Evolutionary conservation across 2,888 invertebrate species (phyloP).

Genomic region (Beris morrisii): DNA sequence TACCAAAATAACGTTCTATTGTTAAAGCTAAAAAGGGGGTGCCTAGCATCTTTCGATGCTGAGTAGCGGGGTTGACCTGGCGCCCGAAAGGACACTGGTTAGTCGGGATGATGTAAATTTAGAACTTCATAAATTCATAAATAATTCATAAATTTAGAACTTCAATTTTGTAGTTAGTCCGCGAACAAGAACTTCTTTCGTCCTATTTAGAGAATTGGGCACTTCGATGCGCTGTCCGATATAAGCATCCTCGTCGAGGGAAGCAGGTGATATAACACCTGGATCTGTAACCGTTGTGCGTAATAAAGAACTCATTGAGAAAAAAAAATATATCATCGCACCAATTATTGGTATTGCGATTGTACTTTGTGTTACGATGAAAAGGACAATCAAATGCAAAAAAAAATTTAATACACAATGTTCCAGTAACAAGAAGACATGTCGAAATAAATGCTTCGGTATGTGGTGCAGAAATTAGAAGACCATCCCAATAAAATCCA

Average conservation of each 20-base stretch:
- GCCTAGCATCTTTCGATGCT: no score
- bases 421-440: slow-evolving; percentile 88
- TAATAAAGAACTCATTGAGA: slow-evolving; percentile 91
- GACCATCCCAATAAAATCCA: slow-evolving; percentile 96
- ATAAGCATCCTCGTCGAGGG: slow-evolving; percentile 84
- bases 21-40: no score
- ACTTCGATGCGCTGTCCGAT: slow-evolving; percentile 89
- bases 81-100: no score
- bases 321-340: slow-evolving; percentile 84
- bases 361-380: slow-evolving; percentile 83
- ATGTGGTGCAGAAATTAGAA: slow-evolving; percentile 95
- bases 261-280: slow-evolving; percentile 88
- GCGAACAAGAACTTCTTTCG: slow-evolving; percentile 85
- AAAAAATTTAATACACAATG: slow-evolving; percentile 92
- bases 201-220: slow-evolving; percentile 77
- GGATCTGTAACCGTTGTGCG: slow-evolving; percentile 92
- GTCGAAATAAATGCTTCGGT: slow-evolving; percentile 96
- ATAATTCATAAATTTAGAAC: no score
- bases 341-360: slow-evolving; percentile 91
- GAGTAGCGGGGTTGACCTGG: no score
- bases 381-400: slow-evolving; percentile 97
- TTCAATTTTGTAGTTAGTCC: slow-evolving; percentile 94
- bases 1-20: no score
- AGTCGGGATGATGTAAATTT: no score
- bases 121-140: no score